Evolutionary conservation across 2,888 invertebrate species (phyloP), one percentile per base, ranked within the genome.

Genomic region (Phyllotreta cruciferae): DNA sequence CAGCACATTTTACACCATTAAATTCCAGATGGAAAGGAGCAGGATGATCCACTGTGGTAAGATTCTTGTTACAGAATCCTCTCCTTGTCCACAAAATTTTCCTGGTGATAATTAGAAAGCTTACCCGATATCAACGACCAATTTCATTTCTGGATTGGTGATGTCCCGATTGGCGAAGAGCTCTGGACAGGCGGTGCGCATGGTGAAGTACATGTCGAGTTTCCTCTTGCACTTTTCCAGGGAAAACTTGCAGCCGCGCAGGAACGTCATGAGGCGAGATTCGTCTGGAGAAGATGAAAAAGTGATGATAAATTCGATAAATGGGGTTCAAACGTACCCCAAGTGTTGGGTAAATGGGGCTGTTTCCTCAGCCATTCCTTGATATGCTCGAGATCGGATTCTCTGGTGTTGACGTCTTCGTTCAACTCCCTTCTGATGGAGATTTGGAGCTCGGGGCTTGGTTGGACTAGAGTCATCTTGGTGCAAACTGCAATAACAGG

Each of bases 151-250:
- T 0, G 90, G 89, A 47, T 87, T 85, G 7, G 82, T 86, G 66
- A 92, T 85, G 76, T 93, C 92, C 67, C 92, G 85, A 78, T 92
- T 88, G 62, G 84, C 82, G 80, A 93, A 93, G 81, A 93, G 90
- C 78, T 94, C 93, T 0, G 94, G 93, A 37, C 90, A 87, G 0
- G 92, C 90, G 4, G 89, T 85, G 14, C 92, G 85, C 91, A 93
- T 91, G 7, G 93, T 93, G 80, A 92, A 93, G 81, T 92, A 93
- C 91, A 93, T 92, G 80, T 93, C 93, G 76, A 93, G 81, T 81
- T 93, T 93, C 76, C 87, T 87, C 82, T 93, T 93, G 79, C 90
- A 89, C 82, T 91, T 92, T 81, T 93, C 93, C 78, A 93, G 78
- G 57, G 93, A 93, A 82, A 93, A 93, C 83, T 93, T 93, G 82